These are phyloP conservation scores for Drosophila arawakana DNA, from an alignment of 1,140 invertebrate species.

Conservation along the genomic window DNA sequence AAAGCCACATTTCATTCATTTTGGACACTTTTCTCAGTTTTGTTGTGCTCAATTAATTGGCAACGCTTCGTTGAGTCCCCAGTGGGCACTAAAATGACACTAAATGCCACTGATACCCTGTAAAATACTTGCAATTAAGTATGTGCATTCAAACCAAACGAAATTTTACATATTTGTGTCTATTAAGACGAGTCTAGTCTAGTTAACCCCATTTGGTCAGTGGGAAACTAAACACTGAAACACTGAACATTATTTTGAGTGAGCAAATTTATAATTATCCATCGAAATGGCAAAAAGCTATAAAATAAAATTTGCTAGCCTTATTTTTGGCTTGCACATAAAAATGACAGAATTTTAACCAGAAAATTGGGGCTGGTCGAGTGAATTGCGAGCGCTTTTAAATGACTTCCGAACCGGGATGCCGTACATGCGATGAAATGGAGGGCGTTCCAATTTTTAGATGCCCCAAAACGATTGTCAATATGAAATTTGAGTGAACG, in stretches of 20 bases:
- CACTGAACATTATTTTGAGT: slow-evolving; percentile 5
- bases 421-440: slow-evolving; percentile 10
- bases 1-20: slow-evolving; percentile 2
- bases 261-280: slow-evolving; percentile 27
- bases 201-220: not conserved
- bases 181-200: not conserved
- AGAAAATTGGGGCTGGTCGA: slow-evolving; percentile 12
- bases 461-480: slow-evolving; percentile 37
- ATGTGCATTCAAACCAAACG: not conserved
- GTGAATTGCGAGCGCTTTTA: slow-evolving; percentile 41
- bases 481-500: slow-evolving; percentile 23
- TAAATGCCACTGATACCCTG: slow-evolving; percentile 6
- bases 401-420: slow-evolving; percentile 33
- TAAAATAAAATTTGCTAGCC: slow-evolving; percentile 56
- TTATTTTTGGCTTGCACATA: slow-evolving; percentile 7
- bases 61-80: slow-evolving; percentile 50
- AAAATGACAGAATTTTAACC: not conserved
- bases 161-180: not conserved
- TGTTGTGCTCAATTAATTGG: slow-evolving; percentile 64
- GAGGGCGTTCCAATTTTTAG: slow-evolving; percentile 61
- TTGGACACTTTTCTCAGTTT: slow-evolving; percentile 26
- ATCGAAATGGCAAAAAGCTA: slow-evolving; percentile 59
- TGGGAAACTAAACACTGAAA: not conserved
- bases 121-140: not conserved
- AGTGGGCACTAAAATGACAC: not conserved